Base-by-base conservation (phyloP, 2,888 invertebrate species). In the Drosophila anomalipes region DNA sequence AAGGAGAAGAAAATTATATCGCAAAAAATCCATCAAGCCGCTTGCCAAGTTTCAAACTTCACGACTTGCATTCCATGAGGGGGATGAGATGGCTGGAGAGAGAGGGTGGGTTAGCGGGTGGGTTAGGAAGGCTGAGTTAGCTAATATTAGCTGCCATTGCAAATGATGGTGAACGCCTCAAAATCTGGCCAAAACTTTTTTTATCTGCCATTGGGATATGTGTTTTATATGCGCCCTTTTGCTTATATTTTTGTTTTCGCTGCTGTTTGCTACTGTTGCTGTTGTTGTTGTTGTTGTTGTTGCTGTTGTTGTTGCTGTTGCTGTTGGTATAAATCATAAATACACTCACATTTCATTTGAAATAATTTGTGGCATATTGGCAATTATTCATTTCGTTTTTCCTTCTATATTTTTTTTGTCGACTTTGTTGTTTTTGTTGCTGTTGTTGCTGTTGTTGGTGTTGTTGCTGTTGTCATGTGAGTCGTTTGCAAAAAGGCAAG, bases 361-460 rank as follows among this genome's bases (percentile, higher is more conserved):
- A 89, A 90, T 87, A 85, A 88, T 89, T 87, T 91, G 86, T 90
- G 91, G 90, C 89, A 91, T 90, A 89, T 89, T 89, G 91, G 91
- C 91, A 89, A 89, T 89, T 91, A 91, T 91, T 88, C 90, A 91
- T 91, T 89, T 91, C 85, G 89, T 80, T 80, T 57, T 71, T 81
- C 47, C 16, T 47, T 9, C 7, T 16, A 47, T 65, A 72, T 74
- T 67, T 60, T 49, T 32, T 33, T 49, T 64, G 44, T 61, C 60
- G 51, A 60, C 68, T 33, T 44, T 54, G 33, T 16, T 30, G 37
- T 37, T 37, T 37, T 35, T 35, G 33, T 1, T 52, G 37, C 26
- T 26, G 26, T 54, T 59, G 26, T 41, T 26, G 4, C 12, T 49
- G 54, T 58, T 39, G 22, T 28, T 37, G n/a, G 26, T 54, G 54